Conservation (phyloP, 1,140 invertebrate genomes). For the Oedothorax gibbosus region DNA sequence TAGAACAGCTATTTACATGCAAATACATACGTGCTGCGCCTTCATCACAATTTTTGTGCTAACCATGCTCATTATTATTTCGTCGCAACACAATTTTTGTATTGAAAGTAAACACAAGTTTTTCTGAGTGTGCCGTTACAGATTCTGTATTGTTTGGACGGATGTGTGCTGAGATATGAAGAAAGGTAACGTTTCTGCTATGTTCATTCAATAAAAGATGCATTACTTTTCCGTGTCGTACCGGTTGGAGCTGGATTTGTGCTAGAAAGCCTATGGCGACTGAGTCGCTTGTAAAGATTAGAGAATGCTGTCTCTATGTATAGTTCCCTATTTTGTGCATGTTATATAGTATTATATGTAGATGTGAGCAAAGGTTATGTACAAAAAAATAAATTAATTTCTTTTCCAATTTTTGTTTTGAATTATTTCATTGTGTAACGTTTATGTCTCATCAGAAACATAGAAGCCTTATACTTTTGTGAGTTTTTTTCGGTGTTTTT, state of each 20-base stretch:
- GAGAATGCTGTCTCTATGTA: constrained; percentile 31
- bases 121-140: too few relatives aligned
- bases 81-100: too few relatives aligned
- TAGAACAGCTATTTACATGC: too few relatives aligned
- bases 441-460: too few relatives aligned
- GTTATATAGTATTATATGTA: constrained; percentile 48
- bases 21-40: too few relatives aligned
- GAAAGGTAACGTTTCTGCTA: too few relatives aligned
- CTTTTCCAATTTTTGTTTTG: background rate
- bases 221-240: background rate
- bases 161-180: too few relatives aligned
- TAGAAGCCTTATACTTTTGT: too few relatives aligned
- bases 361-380: constrained; percentile 43
- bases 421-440: background rate
- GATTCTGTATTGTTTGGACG: too few relatives aligned
- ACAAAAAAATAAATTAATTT: constrained; percentile 55
- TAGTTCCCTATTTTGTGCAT: constrained; percentile 27
- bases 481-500: background rate
- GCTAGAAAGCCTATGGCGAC: background rate
- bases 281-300: background rate
- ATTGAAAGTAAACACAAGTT: too few relatives aligned
- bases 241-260: constrained; percentile 44
- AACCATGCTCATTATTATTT: too few relatives aligned
- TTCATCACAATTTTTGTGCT: too few relatives aligned
- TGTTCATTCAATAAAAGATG: background rate